These are phyloP conservation scores for Tuta absoluta DNA, from an alignment of 2,888 invertebrate genomes.

Conservation along the genomic window DNA sequence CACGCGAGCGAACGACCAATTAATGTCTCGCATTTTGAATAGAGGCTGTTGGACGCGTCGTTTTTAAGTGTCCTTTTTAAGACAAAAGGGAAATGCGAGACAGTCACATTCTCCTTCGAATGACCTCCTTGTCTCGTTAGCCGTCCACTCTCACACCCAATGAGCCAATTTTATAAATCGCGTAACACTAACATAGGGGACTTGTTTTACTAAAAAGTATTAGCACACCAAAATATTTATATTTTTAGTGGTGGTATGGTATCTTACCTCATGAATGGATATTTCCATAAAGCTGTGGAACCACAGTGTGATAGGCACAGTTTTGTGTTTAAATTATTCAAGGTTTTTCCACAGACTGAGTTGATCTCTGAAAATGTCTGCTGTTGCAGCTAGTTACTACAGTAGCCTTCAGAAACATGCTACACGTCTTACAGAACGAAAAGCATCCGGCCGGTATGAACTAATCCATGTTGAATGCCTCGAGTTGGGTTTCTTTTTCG, in stretches of 20 bases:
- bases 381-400: slow-evolving; percentile 10
- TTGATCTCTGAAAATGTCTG: slow-evolving; percentile 32
- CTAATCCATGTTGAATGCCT: slow-evolving; percentile 35
- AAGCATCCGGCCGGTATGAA: slow-evolving; percentile 32
- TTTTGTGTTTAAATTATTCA: slow-evolving; percentile 14
- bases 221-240: slow-evolving; percentile 75
- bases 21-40: slow-evolving; percentile 22
- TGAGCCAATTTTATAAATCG: slow-evolving; percentile 23
- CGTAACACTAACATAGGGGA: slow-evolving; percentile 55
- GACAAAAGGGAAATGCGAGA: slow-evolving; percentile 30
- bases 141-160: slow-evolving; percentile 45
- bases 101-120: slow-evolving; percentile 21
- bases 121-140: slow-evolving; percentile 32
- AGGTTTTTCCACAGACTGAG: slow-evolving; percentile 27
- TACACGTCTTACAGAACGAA: slow-evolving; percentile 31
- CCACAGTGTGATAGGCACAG: slow-evolving; percentile 32
- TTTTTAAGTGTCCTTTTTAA: slow-evolving; percentile 30
- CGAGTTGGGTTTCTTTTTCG: slow-evolving; percentile 40
- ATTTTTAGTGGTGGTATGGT: slow-evolving; percentile 56
- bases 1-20: slow-evolving; percentile 20
- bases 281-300: slow-evolving; percentile 49
- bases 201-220: slow-evolving; percentile 67
- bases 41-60: slow-evolving; percentile 1
- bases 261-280: slow-evolving; percentile 49
- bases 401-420: slow-evolving; percentile 14